Percentiles rank a stretch among this genome's conserved stretches.
These are phyloP conservation scores for Ceyx margarethae DNA, from an alignment of 2,113 vertebrate genomes.

Conservation along the genomic window DNA sequence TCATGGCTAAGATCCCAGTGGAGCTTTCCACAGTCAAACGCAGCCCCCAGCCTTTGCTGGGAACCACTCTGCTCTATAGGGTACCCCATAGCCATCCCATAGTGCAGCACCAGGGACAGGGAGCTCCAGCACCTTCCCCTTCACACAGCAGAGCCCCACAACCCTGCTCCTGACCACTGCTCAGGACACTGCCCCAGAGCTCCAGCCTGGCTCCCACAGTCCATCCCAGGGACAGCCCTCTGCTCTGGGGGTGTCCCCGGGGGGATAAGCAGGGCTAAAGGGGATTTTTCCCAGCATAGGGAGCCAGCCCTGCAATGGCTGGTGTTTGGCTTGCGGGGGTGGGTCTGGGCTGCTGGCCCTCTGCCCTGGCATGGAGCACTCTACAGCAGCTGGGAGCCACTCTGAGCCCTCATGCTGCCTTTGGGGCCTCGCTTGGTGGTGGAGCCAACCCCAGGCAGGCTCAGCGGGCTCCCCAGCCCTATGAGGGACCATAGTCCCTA, in stretches of 20 bases:
- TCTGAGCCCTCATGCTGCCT: background rate
- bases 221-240: background rate
- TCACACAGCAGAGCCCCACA: background rate
- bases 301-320: background rate
- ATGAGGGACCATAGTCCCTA: background rate
- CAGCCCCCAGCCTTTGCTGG: background rate
- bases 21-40: accelerated
- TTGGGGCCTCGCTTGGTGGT: accelerated
- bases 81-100: accelerated
- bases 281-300: background rate
- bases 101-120: background rate
- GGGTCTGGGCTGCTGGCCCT: background rate
- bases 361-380: background rate
- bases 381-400: accelerated
- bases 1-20: accelerated
- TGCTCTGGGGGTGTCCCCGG: background rate
- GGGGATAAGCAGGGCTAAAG: background rate
- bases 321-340: background rate
- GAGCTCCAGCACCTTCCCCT: background rate
- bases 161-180: accelerated
- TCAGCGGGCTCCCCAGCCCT: background rate
- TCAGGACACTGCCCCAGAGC: accelerated
- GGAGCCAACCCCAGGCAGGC: background rate
- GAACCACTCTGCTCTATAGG: background rate
- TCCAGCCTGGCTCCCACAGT: background rate